A percentile compares a stretch with the other conserved stretches of the same genome.
phyloP scores from a whole-genome alignment of 1,140 invertebrate genomes.

The Batillaria attramentaria region DNA sequence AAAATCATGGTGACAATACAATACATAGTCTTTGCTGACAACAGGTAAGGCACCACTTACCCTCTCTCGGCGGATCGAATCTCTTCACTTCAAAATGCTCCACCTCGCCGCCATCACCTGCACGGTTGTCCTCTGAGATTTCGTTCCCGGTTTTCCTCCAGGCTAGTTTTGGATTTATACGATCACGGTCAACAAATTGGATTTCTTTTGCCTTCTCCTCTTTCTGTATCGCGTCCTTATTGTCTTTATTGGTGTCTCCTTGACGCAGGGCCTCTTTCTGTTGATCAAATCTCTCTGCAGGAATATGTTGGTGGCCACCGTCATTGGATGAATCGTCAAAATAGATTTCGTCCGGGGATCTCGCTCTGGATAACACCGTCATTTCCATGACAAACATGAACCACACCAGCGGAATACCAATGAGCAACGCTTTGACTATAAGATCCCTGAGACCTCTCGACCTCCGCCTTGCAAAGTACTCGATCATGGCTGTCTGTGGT shows the following conservation, averaged over 20 bases:
- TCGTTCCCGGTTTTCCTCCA: background rate
- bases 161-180: background rate
- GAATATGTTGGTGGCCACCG: background rate
- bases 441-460: background rate
- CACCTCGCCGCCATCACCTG: background rate
- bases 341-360: no score
- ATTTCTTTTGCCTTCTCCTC: background rate
- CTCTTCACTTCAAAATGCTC: background rate
- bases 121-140: background rate
- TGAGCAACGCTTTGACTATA: background rate
- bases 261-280: background rate
- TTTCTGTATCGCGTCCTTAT: background rate
- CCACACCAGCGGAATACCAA: conserved; percentile 1
- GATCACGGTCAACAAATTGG: background rate
- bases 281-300: no score
- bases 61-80: background rate
- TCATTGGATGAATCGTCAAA: background rate
- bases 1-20: no score
- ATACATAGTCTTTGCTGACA: no score
- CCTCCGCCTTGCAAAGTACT: no score
- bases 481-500: no score
- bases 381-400: conserved; percentile 19
- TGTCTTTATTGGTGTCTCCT: background rate
- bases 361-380: background rate
- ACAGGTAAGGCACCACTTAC: no score